A percentile compares a stretch with the other conserved stretches of the same genome.
Conservation (phyloP, 1,140 invertebrate genomes). For the Cylas formicarius region DNA sequence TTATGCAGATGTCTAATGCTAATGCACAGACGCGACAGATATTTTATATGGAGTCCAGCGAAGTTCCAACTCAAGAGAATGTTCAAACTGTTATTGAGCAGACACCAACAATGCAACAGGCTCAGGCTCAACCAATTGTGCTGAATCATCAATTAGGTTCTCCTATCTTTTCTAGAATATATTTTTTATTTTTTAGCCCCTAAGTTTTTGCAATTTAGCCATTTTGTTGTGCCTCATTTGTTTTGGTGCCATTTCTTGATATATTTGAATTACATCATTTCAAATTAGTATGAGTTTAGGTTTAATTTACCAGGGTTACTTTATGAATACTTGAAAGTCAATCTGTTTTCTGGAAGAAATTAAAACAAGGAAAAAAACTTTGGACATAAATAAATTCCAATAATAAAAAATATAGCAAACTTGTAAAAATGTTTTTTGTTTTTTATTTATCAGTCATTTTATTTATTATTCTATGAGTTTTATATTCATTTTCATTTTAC, state of each 20-base stretch:
- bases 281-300: neutral
- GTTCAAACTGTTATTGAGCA: slow-evolving; percentile 15
- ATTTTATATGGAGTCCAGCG: slow-evolving; percentile 15
- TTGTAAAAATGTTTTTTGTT: too few relatives aligned
- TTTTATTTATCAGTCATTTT: too few relatives aligned
- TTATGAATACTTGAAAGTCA: neutral
- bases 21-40: slow-evolving; percentile 13
- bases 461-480: too few relatives aligned
- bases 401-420: too few relatives aligned
- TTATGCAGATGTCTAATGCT: slow-evolving; percentile 4
- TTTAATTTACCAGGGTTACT: neutral
- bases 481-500: too few relatives aligned
- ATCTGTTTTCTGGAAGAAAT: too few relatives aligned
- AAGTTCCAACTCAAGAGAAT: neutral
- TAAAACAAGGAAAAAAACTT: too few relatives aligned
- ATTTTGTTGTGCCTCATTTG: neutral
- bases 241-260: neutral
- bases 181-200: too few relatives aligned
- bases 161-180: too few relatives aligned
- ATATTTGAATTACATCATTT: slow-evolving; percentile 4
- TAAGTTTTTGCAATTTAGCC: slow-evolving; percentile 9
- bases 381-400: too few relatives aligned
- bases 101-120: slow-evolving; percentile 9
- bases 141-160: slow-evolving; percentile 27
- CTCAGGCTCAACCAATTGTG: slow-evolving; percentile 27